Evolutionary conservation across 53 echinoderm and acorn worm species (phyloP).

Genomic region (Paracentrotus lividus): DNA sequence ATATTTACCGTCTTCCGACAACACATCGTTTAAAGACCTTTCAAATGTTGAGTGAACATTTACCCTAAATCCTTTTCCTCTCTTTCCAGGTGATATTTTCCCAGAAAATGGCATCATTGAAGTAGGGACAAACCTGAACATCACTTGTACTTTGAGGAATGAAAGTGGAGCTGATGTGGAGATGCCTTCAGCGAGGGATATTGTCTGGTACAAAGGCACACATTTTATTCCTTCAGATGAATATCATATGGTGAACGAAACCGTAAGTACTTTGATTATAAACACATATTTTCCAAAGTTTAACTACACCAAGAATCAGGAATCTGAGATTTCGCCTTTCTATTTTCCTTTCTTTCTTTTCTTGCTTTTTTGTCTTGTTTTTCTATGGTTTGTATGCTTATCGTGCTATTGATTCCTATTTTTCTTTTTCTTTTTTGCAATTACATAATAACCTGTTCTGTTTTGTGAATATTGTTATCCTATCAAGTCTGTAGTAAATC

Average conservation of each 20-base stretch:
- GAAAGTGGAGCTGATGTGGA: background rate
- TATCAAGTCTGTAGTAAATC: too few species aligned
- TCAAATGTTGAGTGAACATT: too few species aligned
- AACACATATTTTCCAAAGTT: too few species aligned
- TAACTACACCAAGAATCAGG: too few species aligned
- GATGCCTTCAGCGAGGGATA: background rate
- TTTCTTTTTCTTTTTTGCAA: background rate
- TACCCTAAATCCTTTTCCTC: background rate
- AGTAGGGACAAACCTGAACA: conserved; percentile 9
- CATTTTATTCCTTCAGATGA: background rate
- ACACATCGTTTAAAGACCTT: too few species aligned
- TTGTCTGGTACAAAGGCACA: conserved; percentile 3
- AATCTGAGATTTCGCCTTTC: too few species aligned
- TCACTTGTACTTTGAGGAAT: conserved; percentile 21
- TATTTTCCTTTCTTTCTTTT: background rate
- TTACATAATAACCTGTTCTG: too few species aligned
- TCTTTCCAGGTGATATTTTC: background rate
- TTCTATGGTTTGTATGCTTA: background rate
- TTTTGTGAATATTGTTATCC: too few species aligned
- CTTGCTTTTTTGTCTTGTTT: background rate
- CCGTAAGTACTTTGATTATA: background rate
- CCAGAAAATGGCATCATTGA: conserved; percentile 10
- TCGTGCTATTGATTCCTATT: too few species aligned
- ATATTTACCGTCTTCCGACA: too few species aligned
- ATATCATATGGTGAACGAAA: background rate